These are phyloP conservation scores for Pelodiscus sinensis DNA, from an alignment of 2,113 vertebrate genomes.

Conservation along the genomic window DNA sequence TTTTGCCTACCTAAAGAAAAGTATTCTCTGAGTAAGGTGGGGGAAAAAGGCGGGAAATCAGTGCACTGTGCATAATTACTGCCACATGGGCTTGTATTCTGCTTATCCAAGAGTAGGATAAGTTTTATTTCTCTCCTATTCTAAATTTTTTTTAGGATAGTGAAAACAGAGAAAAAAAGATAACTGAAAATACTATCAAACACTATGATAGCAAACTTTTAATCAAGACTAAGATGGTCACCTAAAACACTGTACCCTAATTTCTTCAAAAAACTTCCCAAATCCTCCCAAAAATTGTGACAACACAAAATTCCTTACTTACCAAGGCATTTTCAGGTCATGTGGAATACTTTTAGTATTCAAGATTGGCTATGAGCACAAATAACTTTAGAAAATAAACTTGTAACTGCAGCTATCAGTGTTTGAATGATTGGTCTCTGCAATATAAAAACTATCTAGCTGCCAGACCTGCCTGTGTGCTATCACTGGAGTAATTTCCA, in stretches of 20 bases:
- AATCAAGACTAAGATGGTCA: background rate
- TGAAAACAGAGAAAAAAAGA: rapidly evolving
- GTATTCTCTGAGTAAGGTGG: background rate
- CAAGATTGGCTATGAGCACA: background rate
- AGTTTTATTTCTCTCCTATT: background rate
- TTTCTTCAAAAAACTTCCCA: background rate
- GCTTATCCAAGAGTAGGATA: background rate
- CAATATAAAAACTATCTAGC: background rate
- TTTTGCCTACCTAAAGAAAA: background rate
- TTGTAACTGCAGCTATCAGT: background rate
- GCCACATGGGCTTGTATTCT: background rate
- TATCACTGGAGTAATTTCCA: background rate
- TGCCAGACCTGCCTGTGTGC: background rate
- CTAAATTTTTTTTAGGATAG: background rate
- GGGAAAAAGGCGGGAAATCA: background rate
- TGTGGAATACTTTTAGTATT: background rate
- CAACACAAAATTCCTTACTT: background rate
- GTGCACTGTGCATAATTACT: background rate
- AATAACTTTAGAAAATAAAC: background rate
- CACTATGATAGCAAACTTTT: background rate
- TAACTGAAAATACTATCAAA: background rate
- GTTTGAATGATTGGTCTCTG: background rate
- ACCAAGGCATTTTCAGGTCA: background rate
- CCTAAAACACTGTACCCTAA: background rate
- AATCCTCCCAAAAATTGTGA: rapidly evolving